A percentile compares a stretch with the other conserved stretches of the same genome.
Evolutionary conservation across 2,113 vertebrate species (phyloP).

Genomic region (Lonchura striata): DNA sequence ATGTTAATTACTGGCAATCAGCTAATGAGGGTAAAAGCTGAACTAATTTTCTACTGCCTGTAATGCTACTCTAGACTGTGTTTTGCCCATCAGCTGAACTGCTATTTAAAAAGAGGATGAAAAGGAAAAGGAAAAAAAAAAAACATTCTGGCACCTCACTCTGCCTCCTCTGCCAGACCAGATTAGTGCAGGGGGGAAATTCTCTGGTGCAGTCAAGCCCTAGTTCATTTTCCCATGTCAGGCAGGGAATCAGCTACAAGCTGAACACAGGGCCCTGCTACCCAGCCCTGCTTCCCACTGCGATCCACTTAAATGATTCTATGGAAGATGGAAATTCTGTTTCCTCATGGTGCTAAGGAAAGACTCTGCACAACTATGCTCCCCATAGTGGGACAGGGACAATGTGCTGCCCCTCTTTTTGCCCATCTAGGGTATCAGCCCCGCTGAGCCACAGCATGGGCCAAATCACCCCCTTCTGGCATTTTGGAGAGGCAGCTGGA

Average conservation of each 20-base stretch:
- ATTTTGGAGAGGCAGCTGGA: neutral
- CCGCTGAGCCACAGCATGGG: neutral
- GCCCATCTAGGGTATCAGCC: neutral
- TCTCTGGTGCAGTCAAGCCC: neutral
- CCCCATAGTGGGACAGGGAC: neutral
- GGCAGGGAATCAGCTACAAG: neutral
- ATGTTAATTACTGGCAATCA: slow-evolving; percentile 69
- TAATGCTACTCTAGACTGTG: slow-evolving; percentile 41
- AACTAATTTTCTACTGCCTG: slow-evolving; percentile 66
- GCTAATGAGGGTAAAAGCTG: slow-evolving; percentile 68
- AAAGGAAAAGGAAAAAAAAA: slow-evolving; percentile 1
- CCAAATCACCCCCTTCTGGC: neutral
- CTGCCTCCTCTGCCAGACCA: slow-evolving; percentile 38
- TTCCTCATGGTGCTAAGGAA: neutral
- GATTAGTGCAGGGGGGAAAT: neutral
- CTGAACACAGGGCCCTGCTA: neutral
- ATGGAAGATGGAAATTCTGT: neutral
- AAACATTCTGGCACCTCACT: neutral
- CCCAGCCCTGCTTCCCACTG: neutral
- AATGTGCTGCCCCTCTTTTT: neutral
- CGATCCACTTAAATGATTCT: neutral
- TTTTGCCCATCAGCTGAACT: slow-evolving; percentile 66
- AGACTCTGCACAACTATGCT: neutral
- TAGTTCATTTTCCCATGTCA: neutral
- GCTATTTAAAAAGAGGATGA: slow-evolving; percentile 51